Percentiles rank a stretch among this genome's conserved stretches.
These are phyloP conservation scores for Lymantria monacha DNA, from an alignment of 2,888 invertebrate species.

Conservation along the genomic window DNA sequence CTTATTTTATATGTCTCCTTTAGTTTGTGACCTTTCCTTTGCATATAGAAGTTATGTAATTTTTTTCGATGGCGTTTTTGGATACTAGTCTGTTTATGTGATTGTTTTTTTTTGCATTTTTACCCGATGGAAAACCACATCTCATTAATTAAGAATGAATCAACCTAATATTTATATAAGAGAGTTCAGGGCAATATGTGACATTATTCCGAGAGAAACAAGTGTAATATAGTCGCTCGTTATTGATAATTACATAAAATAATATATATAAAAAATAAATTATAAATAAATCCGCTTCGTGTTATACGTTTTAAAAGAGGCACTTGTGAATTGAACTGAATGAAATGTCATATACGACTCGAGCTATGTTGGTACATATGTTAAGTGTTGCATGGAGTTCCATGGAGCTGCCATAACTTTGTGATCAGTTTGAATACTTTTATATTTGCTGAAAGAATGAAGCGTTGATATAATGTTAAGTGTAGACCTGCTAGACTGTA, in stretches of 20 bases:
- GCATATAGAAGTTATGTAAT: slow-evolving; percentile 16
- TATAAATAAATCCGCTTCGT: slow-evolving; percentile 53
- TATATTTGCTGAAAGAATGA: slow-evolving; percentile 77
- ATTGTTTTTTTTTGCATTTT: slow-evolving; percentile 77
- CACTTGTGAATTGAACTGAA: slow-evolving; percentile 57
- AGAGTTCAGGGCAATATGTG: slow-evolving; percentile 63
- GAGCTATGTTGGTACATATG: slow-evolving; percentile 59
- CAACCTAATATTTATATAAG: slow-evolving; percentile 61
- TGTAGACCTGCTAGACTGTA: slow-evolving; percentile 78
- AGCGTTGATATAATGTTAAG: slow-evolving; percentile 73
- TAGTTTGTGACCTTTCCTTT: slow-evolving; percentile 37
- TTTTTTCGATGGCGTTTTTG: slow-evolving; percentile 68
- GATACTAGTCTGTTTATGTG: slow-evolving; percentile 80
- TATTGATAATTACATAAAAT: slow-evolving; percentile 36
- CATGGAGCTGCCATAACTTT: slow-evolving; percentile 78
- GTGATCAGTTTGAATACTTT: slow-evolving; percentile 82
- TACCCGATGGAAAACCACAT: slow-evolving; percentile 74
- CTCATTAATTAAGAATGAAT: slow-evolving; percentile 78
- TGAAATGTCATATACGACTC: slow-evolving; percentile 70
- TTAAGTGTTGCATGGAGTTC: slow-evolving; percentile 76
- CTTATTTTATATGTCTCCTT: slow-evolving; percentile 70
- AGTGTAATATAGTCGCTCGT: slow-evolving; percentile 42
- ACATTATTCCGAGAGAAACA: slow-evolving; percentile 66
- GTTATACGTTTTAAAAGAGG: slow-evolving; percentile 39
- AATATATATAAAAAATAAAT: slow-evolving; percentile 26